Percentiles rank a stretch among this genome's conserved stretches.
Conservation (phyloP, 2,113 vertebrate species). For the Prionailurus viverrinus region DNA sequence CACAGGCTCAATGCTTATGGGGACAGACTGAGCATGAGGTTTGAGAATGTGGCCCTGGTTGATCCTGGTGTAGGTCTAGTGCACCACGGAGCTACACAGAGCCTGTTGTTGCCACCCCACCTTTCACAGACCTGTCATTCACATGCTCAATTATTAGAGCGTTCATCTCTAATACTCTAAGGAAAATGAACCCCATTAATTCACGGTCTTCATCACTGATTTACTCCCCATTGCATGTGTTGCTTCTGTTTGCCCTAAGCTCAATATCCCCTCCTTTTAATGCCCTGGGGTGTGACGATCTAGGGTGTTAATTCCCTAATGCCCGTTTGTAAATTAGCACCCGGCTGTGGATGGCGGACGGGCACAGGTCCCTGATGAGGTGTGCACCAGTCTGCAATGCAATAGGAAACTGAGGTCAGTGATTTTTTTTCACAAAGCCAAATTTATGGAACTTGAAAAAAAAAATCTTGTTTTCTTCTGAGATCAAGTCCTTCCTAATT, state of each 20-base stretch:
- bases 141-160: too few relatives aligned
- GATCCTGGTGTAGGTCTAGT: neutral
- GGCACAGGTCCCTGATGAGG: neutral
- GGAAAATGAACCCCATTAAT: neutral
- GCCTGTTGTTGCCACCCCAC: too few relatives aligned
- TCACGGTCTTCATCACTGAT: neutral
- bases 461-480: neutral
- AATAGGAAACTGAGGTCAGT: neutral
- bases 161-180: neutral
- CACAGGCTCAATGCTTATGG: neutral
- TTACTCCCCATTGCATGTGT: rapidly evolving
- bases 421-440: slow-evolving; percentile 36
- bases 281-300: neutral
- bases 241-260: neutral
- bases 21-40: neutral
- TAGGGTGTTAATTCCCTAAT: neutral
- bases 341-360: neutral
- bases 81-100: neutral
- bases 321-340: neutral
- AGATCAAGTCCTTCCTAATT: neutral
- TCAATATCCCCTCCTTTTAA: neutral
- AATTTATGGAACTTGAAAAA: neutral
- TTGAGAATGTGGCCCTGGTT: neutral
- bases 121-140: neutral
- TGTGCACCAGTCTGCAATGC: neutral